Evolutionary conservation across 2,797 vertebrate genomes (phyloP), one percentile per base, ranked within the genome.

Genomic region (Vultur gryphus): DNA sequence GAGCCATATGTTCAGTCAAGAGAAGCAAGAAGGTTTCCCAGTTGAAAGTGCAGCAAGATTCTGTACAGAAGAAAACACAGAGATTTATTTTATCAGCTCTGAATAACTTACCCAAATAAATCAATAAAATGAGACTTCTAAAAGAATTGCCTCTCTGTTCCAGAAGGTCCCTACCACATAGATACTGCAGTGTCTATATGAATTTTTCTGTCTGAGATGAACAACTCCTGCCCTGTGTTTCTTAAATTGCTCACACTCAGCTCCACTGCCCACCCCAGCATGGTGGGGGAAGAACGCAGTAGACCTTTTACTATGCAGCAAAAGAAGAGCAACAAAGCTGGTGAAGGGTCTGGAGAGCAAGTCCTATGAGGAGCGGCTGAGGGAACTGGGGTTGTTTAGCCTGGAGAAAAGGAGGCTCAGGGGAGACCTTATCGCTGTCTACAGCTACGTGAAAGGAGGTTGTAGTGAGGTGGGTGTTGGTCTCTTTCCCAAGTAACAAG

Each of bases 351-450:
- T 65, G 4, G 15, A 89, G 39, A 7, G 25, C 21, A 13, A 35
- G 1, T 24, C 28, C 5, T 44, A 1, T 1, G 31, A 57, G 41
- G 39, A 87, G 10, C 2, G 0, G 24, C 29, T 59, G 44, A 41
- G 19, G 15, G 39, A 76, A 11, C 14, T 49, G 48, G 24, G 11
- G 1, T 6, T 49, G 3, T 46, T 72, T 8, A 48, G 3, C 0
- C 35, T 26, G 48, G n/a, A 49, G 16, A 35, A 39, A 10, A 58
- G 54, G 31, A 62, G n/a, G 1, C 41, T 70, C 9, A 10, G 43
- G 52, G 11, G 24, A 57, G 23, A 71, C 43, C 52, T 75, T 15
- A 7, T 10, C 0, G 2, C 18, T 35, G 10, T 52, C 2, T 2
- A 33, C 8, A 35, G 7, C 26, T 35, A 5, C 37, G 31, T 64